A percentile compares a stretch with the other conserved stretches of the same genome.
phyloP scores from a whole-genome alignment of 1,140 invertebrate genomes.

The Probaryconus sp. region DNA sequence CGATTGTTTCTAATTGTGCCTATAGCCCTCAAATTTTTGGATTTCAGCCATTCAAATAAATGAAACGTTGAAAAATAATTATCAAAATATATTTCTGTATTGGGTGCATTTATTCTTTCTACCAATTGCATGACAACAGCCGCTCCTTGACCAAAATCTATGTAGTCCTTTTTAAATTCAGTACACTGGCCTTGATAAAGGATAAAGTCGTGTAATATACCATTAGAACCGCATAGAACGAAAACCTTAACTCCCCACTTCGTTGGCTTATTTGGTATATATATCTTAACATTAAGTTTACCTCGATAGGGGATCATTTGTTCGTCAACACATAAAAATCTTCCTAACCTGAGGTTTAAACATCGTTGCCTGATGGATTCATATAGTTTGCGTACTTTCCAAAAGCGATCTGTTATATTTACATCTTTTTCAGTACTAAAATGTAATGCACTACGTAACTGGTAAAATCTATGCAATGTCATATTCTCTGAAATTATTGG shows the following conservation, averaged over 20 bases:
- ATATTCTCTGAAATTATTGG: not conserved
- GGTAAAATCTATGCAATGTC: slow-evolving; percentile 36
- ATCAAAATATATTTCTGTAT: not conserved
- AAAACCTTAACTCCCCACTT: slow-evolving; percentile 54
- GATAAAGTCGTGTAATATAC: not conserved
- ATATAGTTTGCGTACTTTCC: slow-evolving; percentile 64
- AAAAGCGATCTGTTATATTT: slow-evolving; percentile 59
- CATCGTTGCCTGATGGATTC: slow-evolving; percentile 59
- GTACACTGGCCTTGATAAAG: not conserved
- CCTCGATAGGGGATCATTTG: slow-evolving; percentile 65
- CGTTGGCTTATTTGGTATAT: slow-evolving; percentile 59
- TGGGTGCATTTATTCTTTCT: slow-evolving; percentile 28
- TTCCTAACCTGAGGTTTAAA: slow-evolving; percentile 48
- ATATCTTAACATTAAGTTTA: slow-evolving; percentile 57
- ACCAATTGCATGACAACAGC: slow-evolving; percentile 55
- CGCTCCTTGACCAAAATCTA: too few species aligned
- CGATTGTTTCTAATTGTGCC: slow-evolving; percentile 68
- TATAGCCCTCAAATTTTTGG: slow-evolving; percentile 68
- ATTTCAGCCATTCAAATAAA: slow-evolving; percentile 68
- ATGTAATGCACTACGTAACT: slow-evolving; percentile 60
- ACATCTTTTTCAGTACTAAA: slow-evolving; percentile 52
- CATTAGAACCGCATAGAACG: slow-evolving; percentile 13
- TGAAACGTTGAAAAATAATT: slow-evolving; percentile 67
- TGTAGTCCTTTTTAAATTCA: not conserved
- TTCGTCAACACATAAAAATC: slow-evolving; percentile 60